Conservation (phyloP, 2,888 invertebrate species). For the Napeogenes sylphis region DNA sequence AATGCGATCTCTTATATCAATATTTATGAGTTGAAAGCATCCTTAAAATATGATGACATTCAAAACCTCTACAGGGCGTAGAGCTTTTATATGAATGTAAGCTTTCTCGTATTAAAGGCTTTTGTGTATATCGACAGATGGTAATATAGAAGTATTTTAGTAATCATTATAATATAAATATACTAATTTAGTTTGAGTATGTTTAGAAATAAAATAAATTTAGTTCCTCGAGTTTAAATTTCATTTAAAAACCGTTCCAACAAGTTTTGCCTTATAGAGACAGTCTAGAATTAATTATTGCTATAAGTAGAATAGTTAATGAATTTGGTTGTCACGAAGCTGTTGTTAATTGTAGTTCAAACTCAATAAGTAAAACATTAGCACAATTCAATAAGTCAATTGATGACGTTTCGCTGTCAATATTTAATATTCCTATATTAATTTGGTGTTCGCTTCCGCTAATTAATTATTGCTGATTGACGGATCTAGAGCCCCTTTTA, state of each 20-base stretch:
- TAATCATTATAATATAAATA: background rate
- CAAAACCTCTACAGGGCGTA: conserved; percentile 10
- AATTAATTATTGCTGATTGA: conserved; percentile 40
- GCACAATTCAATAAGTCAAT: background rate
- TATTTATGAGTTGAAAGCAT: conserved; percentile 20
- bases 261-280: too few species aligned
- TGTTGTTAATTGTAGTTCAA: background rate
- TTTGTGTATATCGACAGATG: background rate
- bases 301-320: too few species aligned
- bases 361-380: background rate
- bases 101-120: conserved; percentile 6
- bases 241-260: too few species aligned
- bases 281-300: too few species aligned
- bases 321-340: background rate
- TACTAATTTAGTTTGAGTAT: background rate
- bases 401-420: conserved; percentile 12
- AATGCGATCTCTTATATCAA: conserved; percentile 16
- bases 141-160: background rate
- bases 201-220: background rate
- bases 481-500: conserved; percentile 34
- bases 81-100: conserved; percentile 3
- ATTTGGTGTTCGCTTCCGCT: conserved; percentile 30
- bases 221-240: background rate
- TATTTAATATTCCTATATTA: conserved; percentile 25
- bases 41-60: conserved; percentile 19